Evolutionary conservation across 1,140 invertebrate species (phyloP).

Genomic region (Centruroides vittatus): DNA sequence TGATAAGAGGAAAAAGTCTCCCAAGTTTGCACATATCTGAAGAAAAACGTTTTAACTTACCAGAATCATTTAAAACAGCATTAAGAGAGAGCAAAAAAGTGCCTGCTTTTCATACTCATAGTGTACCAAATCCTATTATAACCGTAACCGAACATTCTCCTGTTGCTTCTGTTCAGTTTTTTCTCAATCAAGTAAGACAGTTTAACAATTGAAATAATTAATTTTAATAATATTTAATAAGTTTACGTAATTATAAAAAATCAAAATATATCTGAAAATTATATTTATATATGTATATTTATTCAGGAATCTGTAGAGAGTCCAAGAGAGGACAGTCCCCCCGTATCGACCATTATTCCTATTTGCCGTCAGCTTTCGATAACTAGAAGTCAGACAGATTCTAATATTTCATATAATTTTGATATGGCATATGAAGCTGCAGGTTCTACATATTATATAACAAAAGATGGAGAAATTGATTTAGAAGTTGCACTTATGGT

Average conservation of each 20-base stretch:
- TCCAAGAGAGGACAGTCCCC: constrained; percentile 10
- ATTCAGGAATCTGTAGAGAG: constrained; percentile 11
- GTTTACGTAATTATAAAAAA: no score
- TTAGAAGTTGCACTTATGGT: constrained; percentile 78
- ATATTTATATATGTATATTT: not conserved
- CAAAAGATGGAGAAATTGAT: constrained; percentile 85
- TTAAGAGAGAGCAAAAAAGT: constrained; percentile 4
- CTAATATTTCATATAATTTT: constrained; percentile 78
- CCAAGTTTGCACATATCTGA: constrained; percentile 47
- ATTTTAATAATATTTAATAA: no score
- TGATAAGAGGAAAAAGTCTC: constrained; percentile 89
- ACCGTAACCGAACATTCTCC: constrained; percentile 91
- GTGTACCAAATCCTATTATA: constrained; percentile 71
- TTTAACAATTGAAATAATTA: no score
- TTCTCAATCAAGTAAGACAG: constrained; percentile 19
- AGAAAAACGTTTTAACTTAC: constrained; percentile 3
- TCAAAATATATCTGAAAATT: not conserved
- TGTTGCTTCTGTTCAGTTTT: constrained; percentile 22
- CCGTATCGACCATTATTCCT: constrained; percentile 8
- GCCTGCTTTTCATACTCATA: constrained; percentile 13
- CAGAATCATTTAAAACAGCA: not conserved
- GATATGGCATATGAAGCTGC: constrained; percentile 63
- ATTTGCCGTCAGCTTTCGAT: constrained; percentile 33
- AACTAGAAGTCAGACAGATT: constrained; percentile 80
- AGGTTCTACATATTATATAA: constrained; percentile 82